These are phyloP conservation scores for Branchipolynoe longqiensis DNA, from an alignment of 2,888 invertebrate genomes.

Conservation along the genomic window DNA sequence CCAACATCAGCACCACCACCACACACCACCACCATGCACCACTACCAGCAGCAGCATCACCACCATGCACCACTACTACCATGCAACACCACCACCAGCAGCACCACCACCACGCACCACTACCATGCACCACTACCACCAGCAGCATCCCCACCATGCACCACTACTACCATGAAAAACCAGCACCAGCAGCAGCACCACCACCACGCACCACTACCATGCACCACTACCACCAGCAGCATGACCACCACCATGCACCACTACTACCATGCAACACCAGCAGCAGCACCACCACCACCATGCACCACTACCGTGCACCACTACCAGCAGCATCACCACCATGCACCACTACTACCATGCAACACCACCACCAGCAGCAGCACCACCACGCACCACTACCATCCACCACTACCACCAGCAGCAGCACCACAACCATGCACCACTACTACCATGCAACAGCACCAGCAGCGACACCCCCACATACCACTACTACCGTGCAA, in stretches of 20 bases:
- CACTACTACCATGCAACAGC: not conserved
- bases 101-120: conserved; percentile 4
- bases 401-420: not conserved
- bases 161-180: not conserved
- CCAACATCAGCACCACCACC: no score
- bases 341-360: not conserved
- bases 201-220: no score
- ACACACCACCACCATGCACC: no score
- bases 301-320: not conserved
- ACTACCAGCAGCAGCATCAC: no score
- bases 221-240: no score
- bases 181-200: no score
- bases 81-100: not conserved
- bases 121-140: not conserved
- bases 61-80: not conserved
- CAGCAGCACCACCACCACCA: no score
- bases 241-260: no score
- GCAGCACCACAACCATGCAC: not conserved
- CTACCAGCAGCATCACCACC: not conserved
- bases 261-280: not conserved
- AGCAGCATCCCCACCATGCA: no score
- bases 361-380: not conserved
- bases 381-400: conserved; percentile 8
- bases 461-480: not conserved
- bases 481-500: not conserved